Base-by-base conservation (phyloP, 2,888 invertebrate species). In the Brassicogethes aeneus region DNA sequence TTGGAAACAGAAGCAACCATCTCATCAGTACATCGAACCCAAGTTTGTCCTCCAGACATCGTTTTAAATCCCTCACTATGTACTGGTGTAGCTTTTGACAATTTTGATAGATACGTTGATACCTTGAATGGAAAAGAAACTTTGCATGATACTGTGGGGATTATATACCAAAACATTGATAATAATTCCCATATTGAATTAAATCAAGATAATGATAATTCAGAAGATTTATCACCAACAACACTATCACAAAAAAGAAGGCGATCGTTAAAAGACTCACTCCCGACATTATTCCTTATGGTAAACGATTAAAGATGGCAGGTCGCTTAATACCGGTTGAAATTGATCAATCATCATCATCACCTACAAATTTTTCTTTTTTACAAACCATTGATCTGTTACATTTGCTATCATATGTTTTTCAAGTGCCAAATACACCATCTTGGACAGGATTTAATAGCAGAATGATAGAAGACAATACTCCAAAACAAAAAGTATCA, bases 231-330 rank as follows among this genome's bases (percentile, higher is more conserved):
- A 34, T 35, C 34, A 29, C 15, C 39, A 2, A 17, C 34, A 31
- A 15, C 15, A 36, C 23, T 12, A 40, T 30, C 43, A 50, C 44
- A 43, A 47, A 45, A 46, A 43, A 43, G 51, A 43, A 50, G 41
- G 47, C 53, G 45, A 48, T 48, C 31, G 47, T 56, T 31, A 52
- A 54, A 32, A 50, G 36, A 15, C 39, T 48, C 33, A 30, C 36
- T 32, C 14, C 39, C 30, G 46, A 52, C 36, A 44, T 43, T 30
- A 42, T 16, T 31, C 48, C 49, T 30, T 51, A 52, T 36, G 46
- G 42, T 12, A 52, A 53, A 40, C 50, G 47, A 47, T 43, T 45
- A 23, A 56, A 52, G 44, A 52, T 54, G 41, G 42, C 47, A 16
- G 45, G 38, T 40, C 14, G 32, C 15, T 36, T 44, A 37, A 29